Percentiles rank a stretch among this genome's conserved stretches.
Conservation (phyloP, 2,888 invertebrate genomes). For the Mesochorus sp. region DNA sequence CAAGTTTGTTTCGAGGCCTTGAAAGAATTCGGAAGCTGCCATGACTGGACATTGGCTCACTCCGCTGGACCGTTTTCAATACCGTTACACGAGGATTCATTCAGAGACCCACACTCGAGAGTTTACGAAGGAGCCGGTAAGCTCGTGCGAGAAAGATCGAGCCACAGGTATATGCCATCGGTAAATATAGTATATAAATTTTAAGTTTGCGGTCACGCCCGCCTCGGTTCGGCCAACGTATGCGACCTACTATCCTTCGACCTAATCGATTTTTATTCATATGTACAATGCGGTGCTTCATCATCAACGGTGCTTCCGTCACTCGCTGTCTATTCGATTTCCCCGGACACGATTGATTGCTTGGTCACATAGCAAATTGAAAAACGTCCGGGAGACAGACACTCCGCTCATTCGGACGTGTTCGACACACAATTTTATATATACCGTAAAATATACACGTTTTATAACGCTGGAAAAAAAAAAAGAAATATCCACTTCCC, state of each 20-base stretch:
- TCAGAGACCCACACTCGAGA: slow-evolving; percentile 61
- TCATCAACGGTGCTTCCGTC: no score
- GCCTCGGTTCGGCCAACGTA: slow-evolving; percentile 30
- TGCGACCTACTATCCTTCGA: slow-evolving; percentile 22
- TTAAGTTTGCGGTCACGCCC: slow-evolving; percentile 56
- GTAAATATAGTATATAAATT: slow-evolving; percentile 39
- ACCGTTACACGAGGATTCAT: slow-evolving; percentile 69
- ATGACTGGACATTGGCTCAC: slow-evolving; percentile 61
- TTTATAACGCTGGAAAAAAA: background rate
- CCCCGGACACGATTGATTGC: background rate
- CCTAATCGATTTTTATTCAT: slow-evolving; percentile 55
- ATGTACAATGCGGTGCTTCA: slow-evolving; percentile 3
- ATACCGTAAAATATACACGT: background rate
- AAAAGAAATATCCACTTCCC: no score
- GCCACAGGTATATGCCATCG: background rate
- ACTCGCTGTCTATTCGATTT: slow-evolving; percentile 20
- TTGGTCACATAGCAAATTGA: background rate
- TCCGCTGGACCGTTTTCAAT: slow-evolving; percentile 69
- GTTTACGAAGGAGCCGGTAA: slow-evolving; percentile 51
- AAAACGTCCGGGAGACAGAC: background rate
- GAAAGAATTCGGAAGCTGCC: slow-evolving; percentile 66
- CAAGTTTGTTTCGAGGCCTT: slow-evolving; percentile 36
- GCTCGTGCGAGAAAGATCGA: slow-evolving; percentile 38
- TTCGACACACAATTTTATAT: background rate
- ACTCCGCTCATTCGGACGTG: background rate